These are phyloP conservation scores for Ptyas mucosa DNA, from an alignment of 2,113 vertebrate genomes.

Conservation along the genomic window DNA sequence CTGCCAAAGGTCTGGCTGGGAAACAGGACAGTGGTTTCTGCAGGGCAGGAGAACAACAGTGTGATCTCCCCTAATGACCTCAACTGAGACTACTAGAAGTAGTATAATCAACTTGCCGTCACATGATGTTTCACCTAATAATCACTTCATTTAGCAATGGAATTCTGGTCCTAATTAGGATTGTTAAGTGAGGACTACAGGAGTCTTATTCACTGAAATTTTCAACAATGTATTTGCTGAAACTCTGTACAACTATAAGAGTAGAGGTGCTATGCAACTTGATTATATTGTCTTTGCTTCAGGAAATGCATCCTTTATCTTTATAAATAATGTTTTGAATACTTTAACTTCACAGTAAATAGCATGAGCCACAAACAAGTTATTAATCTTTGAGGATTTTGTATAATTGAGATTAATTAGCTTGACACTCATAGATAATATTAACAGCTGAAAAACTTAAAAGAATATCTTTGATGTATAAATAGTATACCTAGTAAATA, in stretches of 20 bases:
- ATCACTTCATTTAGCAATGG: not conserved
- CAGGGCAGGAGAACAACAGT: not conserved
- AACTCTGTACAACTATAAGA: not conserved
- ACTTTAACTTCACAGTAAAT: conserved; percentile 25
- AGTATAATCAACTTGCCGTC: not conserved
- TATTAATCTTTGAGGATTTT: conserved; percentile 34
- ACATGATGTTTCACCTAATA: not conserved
- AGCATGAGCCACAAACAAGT: conserved; percentile 20
- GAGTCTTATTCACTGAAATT: not conserved
- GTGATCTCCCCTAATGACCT: not conserved
- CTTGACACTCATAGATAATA: conserved; percentile 9
- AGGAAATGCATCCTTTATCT: not conserved
- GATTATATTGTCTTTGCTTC: conserved; percentile 7
- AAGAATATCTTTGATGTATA: conserved; percentile 1
- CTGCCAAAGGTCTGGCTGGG: not conserved
- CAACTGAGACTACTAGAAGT: not conserved
- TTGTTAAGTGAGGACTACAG: not conserved
- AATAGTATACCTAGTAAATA: conserved; percentile 19
- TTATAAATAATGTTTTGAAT: conserved; percentile 31
- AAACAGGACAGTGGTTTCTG: not conserved
- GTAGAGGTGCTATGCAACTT: not conserved
- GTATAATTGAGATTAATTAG: conserved; percentile 36
- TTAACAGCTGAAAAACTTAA: conserved; percentile 20
- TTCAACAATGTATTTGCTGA: not conserved
- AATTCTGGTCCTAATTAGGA: not conserved